Evolutionary conservation across 2,797 vertebrate species (phyloP), one percentile per base, ranked within the genome.

Genomic region (Eulemur rubriventer): DNA sequence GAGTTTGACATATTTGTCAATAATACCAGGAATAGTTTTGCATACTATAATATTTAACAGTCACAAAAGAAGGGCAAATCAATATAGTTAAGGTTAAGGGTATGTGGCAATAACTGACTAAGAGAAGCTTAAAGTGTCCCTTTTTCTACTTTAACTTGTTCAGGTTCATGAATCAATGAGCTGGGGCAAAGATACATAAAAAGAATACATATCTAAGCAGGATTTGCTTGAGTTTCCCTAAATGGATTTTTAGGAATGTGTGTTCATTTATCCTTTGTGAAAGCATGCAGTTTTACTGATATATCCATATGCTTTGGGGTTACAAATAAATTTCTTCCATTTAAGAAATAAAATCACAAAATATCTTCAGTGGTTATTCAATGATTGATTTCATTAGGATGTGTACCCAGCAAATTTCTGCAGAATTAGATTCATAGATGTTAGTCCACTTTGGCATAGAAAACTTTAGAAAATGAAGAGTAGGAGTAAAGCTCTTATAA

Each of bases 1-100:
- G 89, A 35, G 16, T 91, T 95, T 96, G 95, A 97, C 81, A 43
- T 95, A 84, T 97, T 96, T 96, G 94, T 98, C 97, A 98, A 97
- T 96, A 96, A 46, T 73, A 82, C 95, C 93, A 92, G 73, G 94
- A 97, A 97, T 92, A 96, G 70, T 93, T 97, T 95, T 97, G 88
- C 89, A 90, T 96, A 85, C 80, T 90, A 48, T 93, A 93, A 84
- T 93, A 93, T 96, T 97, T 93, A 98, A 83, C 73, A 97, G 59
- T 52, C 76, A 75, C 65, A 87, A 65, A 69, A 96, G 86, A 97
- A 95, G 91, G 89, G 67, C 94, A 97, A 96, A 95, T 67, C 83
- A 88, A 94, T 85, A 85, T 61, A 97, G 96, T 88, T 96, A 97
- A 97, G 76, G 90, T 94, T 96, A 95, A 96, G 28, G 17, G 24